phyloP scores from a whole-genome alignment of 2,888 invertebrate genomes.

The Epinotia brunnichana region DNA sequence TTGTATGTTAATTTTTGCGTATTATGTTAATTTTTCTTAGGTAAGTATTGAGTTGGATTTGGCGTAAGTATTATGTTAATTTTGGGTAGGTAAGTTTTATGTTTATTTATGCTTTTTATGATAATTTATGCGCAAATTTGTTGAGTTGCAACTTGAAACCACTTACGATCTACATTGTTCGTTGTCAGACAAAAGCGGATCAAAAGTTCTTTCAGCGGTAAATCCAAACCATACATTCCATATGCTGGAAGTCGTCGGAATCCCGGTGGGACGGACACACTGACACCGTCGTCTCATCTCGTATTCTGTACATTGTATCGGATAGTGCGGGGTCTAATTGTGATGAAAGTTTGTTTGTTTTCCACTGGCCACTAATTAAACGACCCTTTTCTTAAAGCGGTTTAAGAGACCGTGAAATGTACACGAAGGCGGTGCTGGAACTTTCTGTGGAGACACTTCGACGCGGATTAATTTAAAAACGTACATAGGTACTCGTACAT shows the following conservation, averaged over 20 bases:
- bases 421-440: conserved; percentile 1
- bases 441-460: too few species aligned
- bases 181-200: neutral
- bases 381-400: conserved; percentile 26
- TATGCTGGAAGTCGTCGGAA: conserved; percentile 15
- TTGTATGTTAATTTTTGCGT: too few species aligned
- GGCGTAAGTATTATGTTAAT: too few species aligned
- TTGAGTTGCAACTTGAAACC: neutral
- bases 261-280: conserved; percentile 52
- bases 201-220: neutral
- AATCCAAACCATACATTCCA: neutral
- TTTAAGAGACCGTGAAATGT: conserved; percentile 19
- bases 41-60: too few species aligned
- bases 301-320: conserved; percentile 43
- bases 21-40: too few species aligned
- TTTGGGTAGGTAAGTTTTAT: too few species aligned
- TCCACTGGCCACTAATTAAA: conserved; percentile 40
- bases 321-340: conserved; percentile 40
- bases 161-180: neutral
- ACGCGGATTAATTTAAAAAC: too few species aligned
- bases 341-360: conserved; percentile 43
- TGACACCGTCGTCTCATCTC: conserved; percentile 38
- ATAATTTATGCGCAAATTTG: neutral
- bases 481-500: too few species aligned
- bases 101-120: too few species aligned